Evolutionary conservation across 2,888 invertebrate species (phyloP), one percentile per base, ranked within the genome.

Genomic region (Eretmocerus hayati): DNA sequence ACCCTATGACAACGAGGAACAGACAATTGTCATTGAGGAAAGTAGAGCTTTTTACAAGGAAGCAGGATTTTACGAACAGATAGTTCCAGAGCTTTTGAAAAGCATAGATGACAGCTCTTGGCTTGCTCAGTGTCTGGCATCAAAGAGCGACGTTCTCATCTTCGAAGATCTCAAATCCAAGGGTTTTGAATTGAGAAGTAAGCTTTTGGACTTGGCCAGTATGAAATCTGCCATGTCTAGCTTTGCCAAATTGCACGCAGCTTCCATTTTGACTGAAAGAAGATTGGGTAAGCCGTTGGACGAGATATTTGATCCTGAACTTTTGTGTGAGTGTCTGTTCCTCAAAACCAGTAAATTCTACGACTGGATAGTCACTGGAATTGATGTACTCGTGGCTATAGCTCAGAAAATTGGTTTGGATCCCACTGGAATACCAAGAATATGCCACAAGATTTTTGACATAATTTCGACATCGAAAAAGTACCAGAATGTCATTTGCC

Each of bases 391-490:
- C 8, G 13, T 19, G 3, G 20, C 38, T 4, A n/a, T 48, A 11
- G 48, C 43, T 4, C 22, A 38, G 20, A 2, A 26, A 13, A 11
- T 48, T 2, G 26, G 26, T 2, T 20, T 48, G 26, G 42, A 47
- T 15, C 16, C 16, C 22, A 22, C 23, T 5, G 3, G 11, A 6
- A 16, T 48, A 11, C 23, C 20, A 3, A n/a, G n/a, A 15, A 20
- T 48, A 9, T 39, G 38, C 5, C 16, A 49, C 5, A 20, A 19
- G 6, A 82, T 69, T 64, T 81, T 11, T 81, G 82, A 82, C 75
- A 76, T 37, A 81, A 81, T 58, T 81, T 81, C 63, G 18, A 13
- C 26, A 0, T 81, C n/a, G 72, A 81, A 70, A 16, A 39, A 11
- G 2, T 18, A 31, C 9, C 38, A 9, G 5, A 48, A 48, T 81